Base-by-base conservation (phyloP, 2,113 vertebrate species). In the Chaenogobius annularis region DNA sequence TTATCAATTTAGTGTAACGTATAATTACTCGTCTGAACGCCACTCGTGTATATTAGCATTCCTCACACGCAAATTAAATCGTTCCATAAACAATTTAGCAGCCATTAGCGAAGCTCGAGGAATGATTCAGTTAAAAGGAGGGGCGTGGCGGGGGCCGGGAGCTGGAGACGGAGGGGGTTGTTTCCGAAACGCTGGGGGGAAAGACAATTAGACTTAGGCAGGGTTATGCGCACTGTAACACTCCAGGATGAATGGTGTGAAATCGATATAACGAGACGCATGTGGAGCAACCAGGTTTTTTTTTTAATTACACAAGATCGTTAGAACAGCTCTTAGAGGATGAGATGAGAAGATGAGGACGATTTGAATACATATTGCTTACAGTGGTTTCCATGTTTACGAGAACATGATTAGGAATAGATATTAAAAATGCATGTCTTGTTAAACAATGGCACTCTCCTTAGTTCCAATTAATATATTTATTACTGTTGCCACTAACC, bases 51-150 rank as follows among this genome's bases (percentile, higher is more conserved):
- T 84, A 85, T 91, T 84, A 80, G 73, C 74, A 90, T 86, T 86
- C 74, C 74, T 72, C 68, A 80, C 88, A 82, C 80, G 73, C 79
- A 83, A 84, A 89, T 87, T 88, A 91, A 90, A 91, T 87, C 79
- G 80, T 73, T 86, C 84, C 82, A 88, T 90, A 87, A 92, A 92
- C 89, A 85, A 91, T 91, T 89, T 87, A 89, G 85, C 47, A 90
- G 80, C 84, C 87, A 90, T 91, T 89, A 90, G 88, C 89, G 87
- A 87, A 81, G 84, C 88, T 79, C 81, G 50, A 84, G 82, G 84
- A 89, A 88, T 86, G 74, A 87, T 84, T 90, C 62, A 50, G 80
- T 87, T 85, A 91, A 58, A 4, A 91, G 80, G 84, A 86, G 80
- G 72, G 85, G 85, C 61, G 64, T 84, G 77, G 73, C 70, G 79